These are phyloP conservation scores for Tromatobia lineatoria DNA, from an alignment of 2,888 invertebrate genomes.

Conservation along the genomic window DNA sequence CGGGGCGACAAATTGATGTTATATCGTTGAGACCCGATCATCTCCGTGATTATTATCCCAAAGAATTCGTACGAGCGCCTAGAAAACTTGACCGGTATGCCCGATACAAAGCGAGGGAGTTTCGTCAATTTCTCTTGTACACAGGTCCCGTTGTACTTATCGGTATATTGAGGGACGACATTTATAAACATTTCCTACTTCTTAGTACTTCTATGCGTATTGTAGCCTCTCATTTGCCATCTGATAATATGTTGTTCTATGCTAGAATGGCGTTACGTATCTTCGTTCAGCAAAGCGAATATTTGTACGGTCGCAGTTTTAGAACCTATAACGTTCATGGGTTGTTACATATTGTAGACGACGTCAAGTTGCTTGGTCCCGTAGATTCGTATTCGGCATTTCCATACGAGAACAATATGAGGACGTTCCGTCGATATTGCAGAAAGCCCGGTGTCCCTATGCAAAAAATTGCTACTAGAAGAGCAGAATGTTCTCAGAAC, in stretches of 20 bases:
- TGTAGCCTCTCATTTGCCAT: background rate
- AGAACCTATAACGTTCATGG: constrained; percentile 6
- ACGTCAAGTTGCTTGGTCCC: constrained; percentile 20
- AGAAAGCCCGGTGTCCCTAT: too few species aligned
- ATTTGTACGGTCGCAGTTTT: constrained; percentile 48
- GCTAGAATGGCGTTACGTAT: constrained; percentile 27
- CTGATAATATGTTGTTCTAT: constrained; percentile 10
- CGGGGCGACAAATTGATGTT: background rate
- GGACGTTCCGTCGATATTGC: too few species aligned
- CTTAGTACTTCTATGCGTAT: constrained; percentile 46
- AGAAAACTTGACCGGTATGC: constrained; percentile 59
- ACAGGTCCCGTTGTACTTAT: constrained; percentile 68
- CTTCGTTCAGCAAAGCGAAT: constrained; percentile 30
- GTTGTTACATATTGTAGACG: constrained; percentile 43
- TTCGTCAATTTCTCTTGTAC: constrained; percentile 71
- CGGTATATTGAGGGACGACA: constrained; percentile 43
- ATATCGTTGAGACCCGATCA: background rate
- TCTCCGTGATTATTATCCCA: background rate
- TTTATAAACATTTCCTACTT: constrained; percentile 59
- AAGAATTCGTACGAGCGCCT: constrained; percentile 72
- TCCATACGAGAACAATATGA: too few species aligned
- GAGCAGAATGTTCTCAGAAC: too few species aligned
- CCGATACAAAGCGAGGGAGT: constrained; percentile 72
- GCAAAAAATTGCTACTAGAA: too few species aligned
- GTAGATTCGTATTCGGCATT: constrained; percentile 26